These are phyloP conservation scores for Bombus pascuorum DNA, from an alignment of 1,140 invertebrate species.

Conservation along the genomic window DNA sequence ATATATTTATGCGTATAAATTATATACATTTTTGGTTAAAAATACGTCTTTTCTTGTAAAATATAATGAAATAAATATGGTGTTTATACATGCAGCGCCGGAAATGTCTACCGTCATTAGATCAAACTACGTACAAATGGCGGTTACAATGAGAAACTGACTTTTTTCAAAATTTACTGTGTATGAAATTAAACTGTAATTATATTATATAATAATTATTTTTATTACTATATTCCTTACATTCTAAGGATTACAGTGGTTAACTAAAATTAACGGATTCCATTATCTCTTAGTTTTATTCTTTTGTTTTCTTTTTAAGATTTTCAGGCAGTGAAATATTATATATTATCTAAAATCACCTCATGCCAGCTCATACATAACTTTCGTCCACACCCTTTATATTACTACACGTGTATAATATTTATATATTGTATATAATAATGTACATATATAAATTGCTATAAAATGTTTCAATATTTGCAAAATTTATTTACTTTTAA, in stretches of 20 bases:
- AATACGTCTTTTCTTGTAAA: not conserved
- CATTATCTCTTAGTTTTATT: not conserved
- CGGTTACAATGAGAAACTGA: not conserved
- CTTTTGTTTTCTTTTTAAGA: not conserved
- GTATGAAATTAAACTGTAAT: not conserved
- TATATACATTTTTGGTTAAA: not conserved
- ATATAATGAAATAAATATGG: not conserved
- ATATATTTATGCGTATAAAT: not conserved
- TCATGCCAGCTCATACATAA: not conserved
- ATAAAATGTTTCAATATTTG: not conserved
- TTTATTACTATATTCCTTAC: not conserved
- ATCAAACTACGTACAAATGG: conserved; percentile 13
- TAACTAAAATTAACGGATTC: not conserved
- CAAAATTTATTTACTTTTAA: not conserved
- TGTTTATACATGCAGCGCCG: conserved; percentile 11
- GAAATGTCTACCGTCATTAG: conserved; percentile 10
- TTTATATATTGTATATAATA: not conserved
- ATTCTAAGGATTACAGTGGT: not conserved
- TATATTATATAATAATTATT: not conserved
- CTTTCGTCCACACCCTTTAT: not conserved
- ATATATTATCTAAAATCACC: not conserved
- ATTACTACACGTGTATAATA: not conserved
- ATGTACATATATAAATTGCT: not conserved
- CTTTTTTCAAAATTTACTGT: not conserved
- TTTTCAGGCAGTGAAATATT: not conserved